Percentiles rank a stretch among this genome's conserved stretches.
Conservation (phyloP, 1,140 invertebrate species). For the Trypoxylus dichotomus region DNA sequence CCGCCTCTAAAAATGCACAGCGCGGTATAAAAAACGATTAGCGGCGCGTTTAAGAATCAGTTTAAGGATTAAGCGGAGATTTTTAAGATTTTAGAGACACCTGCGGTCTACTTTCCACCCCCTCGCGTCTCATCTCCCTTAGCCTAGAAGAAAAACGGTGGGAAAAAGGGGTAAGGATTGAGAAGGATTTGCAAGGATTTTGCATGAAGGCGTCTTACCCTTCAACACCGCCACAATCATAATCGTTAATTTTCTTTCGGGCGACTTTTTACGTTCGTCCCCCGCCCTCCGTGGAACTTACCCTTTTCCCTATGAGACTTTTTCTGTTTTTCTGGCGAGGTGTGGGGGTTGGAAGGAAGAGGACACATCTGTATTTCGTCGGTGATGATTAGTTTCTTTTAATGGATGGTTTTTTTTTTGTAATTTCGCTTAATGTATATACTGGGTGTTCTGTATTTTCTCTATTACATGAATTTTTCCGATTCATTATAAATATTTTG, state of each 20-base stretch:
- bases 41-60: conserved; percentile 13
- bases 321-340: no score
- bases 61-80: conserved; percentile 15
- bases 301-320: background rate
- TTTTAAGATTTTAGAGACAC: conserved; percentile 17
- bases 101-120: background rate
- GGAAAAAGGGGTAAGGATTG: background rate
- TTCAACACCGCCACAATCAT: background rate
- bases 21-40: conserved; percentile 1
- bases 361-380: no score
- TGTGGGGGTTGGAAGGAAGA: no score
- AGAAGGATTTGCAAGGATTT: background rate
- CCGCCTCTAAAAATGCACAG: background rate
- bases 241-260: background rate
- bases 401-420: no score
- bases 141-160: background rate
- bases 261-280: background rate
- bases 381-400: no score
- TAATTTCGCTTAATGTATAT: no score
- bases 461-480: no score
- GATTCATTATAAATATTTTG: no score
- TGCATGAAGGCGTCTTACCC: background rate
- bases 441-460: no score
- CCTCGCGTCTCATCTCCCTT: background rate
- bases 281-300: background rate